phyloP scores from a whole-genome alignment of 2,888 invertebrate genomes.

The Archips crataeganus region DNA sequence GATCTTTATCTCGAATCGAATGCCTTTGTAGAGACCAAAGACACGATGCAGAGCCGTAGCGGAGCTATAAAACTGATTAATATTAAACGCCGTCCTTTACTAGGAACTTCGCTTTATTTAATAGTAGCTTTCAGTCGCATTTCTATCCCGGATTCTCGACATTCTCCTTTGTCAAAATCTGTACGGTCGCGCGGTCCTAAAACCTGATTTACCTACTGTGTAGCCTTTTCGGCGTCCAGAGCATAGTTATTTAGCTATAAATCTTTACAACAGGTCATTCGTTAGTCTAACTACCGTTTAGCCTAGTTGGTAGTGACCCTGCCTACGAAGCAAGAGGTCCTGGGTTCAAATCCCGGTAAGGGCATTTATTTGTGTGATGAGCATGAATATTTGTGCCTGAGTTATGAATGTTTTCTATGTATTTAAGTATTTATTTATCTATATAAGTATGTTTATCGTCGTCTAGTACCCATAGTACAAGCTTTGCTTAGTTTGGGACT shows the following conservation, averaged over 20 bases:
- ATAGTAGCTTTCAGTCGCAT: conserved; percentile 7
- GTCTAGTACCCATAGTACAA: too few relatives aligned
- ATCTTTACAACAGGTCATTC: background rate
- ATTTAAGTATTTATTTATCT: too few relatives aligned
- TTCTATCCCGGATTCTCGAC: conserved; percentile 14
- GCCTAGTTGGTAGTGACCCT: too few relatives aligned
- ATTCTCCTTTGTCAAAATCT: background rate
- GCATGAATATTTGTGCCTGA: too few relatives aligned
- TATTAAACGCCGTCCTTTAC: conserved; percentile 28
- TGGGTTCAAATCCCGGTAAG: too few relatives aligned
- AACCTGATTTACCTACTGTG: background rate
- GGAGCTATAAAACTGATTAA: conserved; percentile 34
- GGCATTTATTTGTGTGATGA: too few relatives aligned
- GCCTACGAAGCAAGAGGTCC: too few relatives aligned
- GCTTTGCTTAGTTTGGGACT: too few relatives aligned
- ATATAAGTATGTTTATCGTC: too few relatives aligned
- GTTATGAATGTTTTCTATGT: too few relatives aligned
- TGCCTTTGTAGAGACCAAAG: conserved; percentile 25
- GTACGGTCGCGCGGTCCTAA: background rate
- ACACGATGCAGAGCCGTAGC: conserved; percentile 27
- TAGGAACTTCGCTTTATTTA: conserved; percentile 21
- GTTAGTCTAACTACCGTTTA: background rate
- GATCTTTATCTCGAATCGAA: conserved; percentile 47
- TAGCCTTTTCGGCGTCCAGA: background rate
- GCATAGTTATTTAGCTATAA: background rate